Conservation (phyloP, 2,888 invertebrate genomes). For the Athrips mouffetella region DNA sequence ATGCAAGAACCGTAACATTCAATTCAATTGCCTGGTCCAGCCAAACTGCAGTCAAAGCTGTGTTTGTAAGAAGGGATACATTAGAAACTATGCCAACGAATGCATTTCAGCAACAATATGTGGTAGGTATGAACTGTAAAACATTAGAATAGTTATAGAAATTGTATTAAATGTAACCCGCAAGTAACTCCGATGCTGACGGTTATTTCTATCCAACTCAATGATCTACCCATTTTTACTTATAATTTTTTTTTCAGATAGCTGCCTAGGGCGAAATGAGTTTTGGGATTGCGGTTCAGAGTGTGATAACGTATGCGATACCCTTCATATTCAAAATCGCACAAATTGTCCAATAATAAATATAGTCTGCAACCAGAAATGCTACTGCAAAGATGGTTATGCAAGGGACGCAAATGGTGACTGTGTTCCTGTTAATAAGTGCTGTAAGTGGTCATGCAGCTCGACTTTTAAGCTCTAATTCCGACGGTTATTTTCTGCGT, state of each 20-base stretch:
- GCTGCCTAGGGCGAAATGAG: conserved; percentile 27
- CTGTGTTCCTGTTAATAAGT: conserved; percentile 35
- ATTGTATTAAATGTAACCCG: too few relatives aligned
- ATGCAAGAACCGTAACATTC: conserved; percentile 34
- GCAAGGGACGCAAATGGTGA: conserved; percentile 31
- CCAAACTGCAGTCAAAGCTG: conserved; percentile 34
- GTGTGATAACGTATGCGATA: conserved; percentile 32
- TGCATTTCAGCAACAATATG: conserved; percentile 37
- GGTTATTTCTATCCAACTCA: not conserved
- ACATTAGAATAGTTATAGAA: too few relatives aligned
- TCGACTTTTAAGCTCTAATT: not conserved
- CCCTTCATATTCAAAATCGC: conserved; percentile 26
- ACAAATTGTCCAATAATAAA: conserved; percentile 37
- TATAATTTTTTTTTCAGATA: conserved; percentile 27
- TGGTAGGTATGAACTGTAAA: conserved; percentile 36
- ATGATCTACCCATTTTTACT: too few relatives aligned
- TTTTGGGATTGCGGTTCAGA: conserved; percentile 25
- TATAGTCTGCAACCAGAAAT: conserved; percentile 34
- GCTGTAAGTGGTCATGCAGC: conserved; percentile 20
- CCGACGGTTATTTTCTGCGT: not conserved
- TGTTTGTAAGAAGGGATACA: conserved; percentile 36
- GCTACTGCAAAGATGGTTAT: conserved; percentile 39
- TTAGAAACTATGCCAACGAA: conserved; percentile 33
- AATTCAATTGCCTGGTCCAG: conserved; percentile 25
- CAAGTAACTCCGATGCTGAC: not conserved